Base-by-base conservation (phyloP, 1,140 invertebrate species). In the Dysdera silvatica region DNA sequence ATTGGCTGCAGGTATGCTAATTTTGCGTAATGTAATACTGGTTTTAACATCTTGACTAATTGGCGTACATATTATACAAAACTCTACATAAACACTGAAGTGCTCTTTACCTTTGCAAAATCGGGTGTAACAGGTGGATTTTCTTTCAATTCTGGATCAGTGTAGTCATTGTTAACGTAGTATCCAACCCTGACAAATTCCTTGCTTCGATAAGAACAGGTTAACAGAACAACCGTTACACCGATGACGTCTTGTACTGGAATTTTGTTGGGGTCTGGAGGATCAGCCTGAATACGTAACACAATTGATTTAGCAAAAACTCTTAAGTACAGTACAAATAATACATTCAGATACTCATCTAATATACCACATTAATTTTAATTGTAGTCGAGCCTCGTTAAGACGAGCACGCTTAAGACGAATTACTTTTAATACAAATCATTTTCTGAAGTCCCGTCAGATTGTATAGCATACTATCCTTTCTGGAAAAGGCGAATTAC, bases 151-250 rank as follows among this genome's bases (percentile, higher is more conserved):
- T 98, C 95, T 4, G 86, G 85, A 73, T 98, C 94, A 24, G 80
- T 85, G 74, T 99, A 99, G 73, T 98, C 95, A 74, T 98, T 98
- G 72, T 98, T 98, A 45, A 99, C 96, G 75, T 97, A 99, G 77
- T 98, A 99, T 12, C 96, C 95, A 20, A 99, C 92, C 65, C 95
- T 78, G 2, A 98, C 93, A 75, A 99, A 99, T 78, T 98, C 95
- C 71, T 95, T 91, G 8, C 83, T 82, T 71, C 84, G 80, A 71
- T 98, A 99, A 0, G 90, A 94, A 77, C 95, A 98, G 2, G 94
- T 97, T 47, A 99, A 77, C 26, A 99, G 78, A 0, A 99, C 91
- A 8, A 98, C 95, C 0, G 95, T 98, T 0, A 99, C 95, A 18
- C 96, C 96, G 18, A 99, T 81, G 40, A 91, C 91, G 81, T 99